These are phyloP conservation scores for Epizoanthus ramosus DNA, from an alignment of 92 coral and sea anemone species.

Conservation along the genomic window DNA sequence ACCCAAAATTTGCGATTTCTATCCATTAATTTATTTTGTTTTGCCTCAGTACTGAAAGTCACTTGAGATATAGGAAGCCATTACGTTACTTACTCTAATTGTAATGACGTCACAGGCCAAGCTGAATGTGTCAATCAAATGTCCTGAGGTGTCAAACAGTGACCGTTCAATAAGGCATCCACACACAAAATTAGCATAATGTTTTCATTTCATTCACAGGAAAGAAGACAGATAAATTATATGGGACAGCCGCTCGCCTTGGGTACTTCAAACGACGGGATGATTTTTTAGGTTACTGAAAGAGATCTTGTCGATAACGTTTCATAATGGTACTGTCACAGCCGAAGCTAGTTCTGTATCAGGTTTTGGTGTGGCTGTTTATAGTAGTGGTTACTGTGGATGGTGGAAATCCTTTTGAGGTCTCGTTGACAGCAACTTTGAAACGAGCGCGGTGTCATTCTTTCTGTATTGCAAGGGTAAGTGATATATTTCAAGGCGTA, in stretches of 20 bases:
- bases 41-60: neutral
- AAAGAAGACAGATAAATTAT: neutral
- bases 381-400: neutral
- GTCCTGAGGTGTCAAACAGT: constrained; percentile 14
- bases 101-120: constrained; percentile 8
- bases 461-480: constrained; percentile 24
- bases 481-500: neutral
- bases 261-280: neutral
- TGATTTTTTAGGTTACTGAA: neutral
- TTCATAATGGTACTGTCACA: neutral
- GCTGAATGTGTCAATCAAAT: neutral
- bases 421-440: constrained; percentile 7
- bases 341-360: neutral
- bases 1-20: neutral
- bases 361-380: neutral
- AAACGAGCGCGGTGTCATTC: constrained; percentile 25
- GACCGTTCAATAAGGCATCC: neutral
- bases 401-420: constrained; percentile 11
- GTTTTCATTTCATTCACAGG: constrained; percentile 18
- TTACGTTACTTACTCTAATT: neutral
- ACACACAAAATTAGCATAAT: constrained; percentile 20
- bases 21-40: neutral
- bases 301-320: neutral
- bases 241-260: neutral
- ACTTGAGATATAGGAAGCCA: neutral